These are phyloP conservation scores for Heteromurus nitidus DNA, from an alignment of 2,888 invertebrate genomes.

Conservation along the genomic window DNA sequence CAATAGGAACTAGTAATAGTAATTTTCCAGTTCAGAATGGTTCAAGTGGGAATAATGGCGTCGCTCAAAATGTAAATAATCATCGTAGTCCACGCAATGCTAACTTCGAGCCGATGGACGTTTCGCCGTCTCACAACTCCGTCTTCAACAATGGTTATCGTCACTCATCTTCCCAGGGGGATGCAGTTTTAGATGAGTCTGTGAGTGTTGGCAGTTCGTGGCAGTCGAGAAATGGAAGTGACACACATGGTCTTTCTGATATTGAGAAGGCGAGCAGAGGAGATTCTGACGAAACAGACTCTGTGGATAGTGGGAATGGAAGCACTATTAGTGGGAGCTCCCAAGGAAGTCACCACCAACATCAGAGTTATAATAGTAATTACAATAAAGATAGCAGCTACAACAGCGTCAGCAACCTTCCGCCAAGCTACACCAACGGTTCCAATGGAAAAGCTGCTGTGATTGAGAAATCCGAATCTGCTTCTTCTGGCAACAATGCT, in stretches of 20 bases:
- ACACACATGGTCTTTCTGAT: constrained; percentile 58
- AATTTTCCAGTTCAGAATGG: constrained; percentile 52
- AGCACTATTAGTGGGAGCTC: constrained; percentile 66
- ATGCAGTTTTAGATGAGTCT: constrained; percentile 36
- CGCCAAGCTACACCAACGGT: constrained; percentile 24
- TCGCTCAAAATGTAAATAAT: constrained; percentile 59
- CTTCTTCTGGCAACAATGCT: constrained; percentile 29
- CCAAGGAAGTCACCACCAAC: constrained; percentile 42
- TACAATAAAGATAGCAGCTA: constrained; percentile 9
- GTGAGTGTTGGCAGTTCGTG: constrained; percentile 61
- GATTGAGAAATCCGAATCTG: constrained; percentile 45
- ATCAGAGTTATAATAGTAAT: constrained; percentile 30
- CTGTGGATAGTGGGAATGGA: constrained; percentile 71
- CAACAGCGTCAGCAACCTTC: constrained; percentile 6
- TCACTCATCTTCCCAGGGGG: constrained; percentile 33
- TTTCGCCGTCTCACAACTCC: constrained; percentile 42
- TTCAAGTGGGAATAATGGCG: constrained; percentile 38
- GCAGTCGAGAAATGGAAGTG: constrained; percentile 58
- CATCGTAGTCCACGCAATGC: constrained; percentile 65
- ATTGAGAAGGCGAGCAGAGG: constrained; percentile 49
- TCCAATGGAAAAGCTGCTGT: not conserved
- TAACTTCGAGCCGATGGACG: constrained; percentile 53
- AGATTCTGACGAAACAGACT: constrained; percentile 71
- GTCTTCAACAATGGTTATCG: constrained; percentile 37
- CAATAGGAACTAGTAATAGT: constrained; percentile 60